Evolutionary conservation across 2,113 vertebrate genomes (phyloP), one percentile per base, ranked within the genome.

Genomic region (Myotis lucifugus): DNA sequence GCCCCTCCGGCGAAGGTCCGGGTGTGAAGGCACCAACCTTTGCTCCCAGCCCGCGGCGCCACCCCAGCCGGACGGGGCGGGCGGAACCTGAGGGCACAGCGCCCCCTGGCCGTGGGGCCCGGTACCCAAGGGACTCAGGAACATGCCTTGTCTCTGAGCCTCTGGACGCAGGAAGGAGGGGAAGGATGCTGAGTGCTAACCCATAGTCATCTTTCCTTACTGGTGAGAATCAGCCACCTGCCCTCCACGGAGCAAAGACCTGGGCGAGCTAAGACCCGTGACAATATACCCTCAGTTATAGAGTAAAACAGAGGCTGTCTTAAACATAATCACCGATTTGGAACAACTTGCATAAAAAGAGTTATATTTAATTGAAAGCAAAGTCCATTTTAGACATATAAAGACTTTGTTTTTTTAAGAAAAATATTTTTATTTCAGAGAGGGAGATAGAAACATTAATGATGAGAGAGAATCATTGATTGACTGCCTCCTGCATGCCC

Each of bases 21-120:
- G 1, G 40, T 21, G 12, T 1, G 0, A 0, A 9, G 72, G 5
- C 32, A 0, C 18, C 88, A 66, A 94, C 95, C 96, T 95, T 48
- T 29, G 95, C 88, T 90, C 94, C 19, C 23, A 1, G 59, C 25
- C 10, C 59, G 76, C 27, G 9, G 66, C 92, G 1, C 27, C 52
- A 4, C 93, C 88, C 73, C 14, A 1, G 67, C 14, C 2, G 4
- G 73, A 17, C 79, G 23, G 70, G 84, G 48, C 10, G 13, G 9
- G 42, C 1, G 19, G 56, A 25, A 1, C 34, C 4, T 9, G 40
- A 37, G 32, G 19, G 7, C 54, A 46, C 90, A 74, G 92, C 92
- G 87, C 93, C 91, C 84, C 37, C 77, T 92, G 86, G 90, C 42
- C 1, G 82, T 50, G 61, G 92, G 79, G 86, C 13, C 32, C 2